Evolutionary conservation across 2,797 vertebrate species (phyloP).

Genomic region (Cryptoprocta ferox): DNA sequence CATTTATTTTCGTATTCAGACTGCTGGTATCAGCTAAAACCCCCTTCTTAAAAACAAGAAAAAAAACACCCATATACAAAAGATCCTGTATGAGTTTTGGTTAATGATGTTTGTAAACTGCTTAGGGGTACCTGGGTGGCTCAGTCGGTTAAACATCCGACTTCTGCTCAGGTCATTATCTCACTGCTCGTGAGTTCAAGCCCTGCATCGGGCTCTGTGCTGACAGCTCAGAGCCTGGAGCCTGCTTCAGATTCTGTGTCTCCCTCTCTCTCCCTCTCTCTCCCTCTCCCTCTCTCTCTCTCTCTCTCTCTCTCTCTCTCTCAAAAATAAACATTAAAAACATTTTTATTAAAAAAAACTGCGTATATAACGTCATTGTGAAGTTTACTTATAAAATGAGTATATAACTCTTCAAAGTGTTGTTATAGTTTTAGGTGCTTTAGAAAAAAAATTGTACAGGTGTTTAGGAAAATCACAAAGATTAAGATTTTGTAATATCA

Average conservation of each 20-base stretch:
- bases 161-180: too few species aligned
- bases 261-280: too few species aligned
- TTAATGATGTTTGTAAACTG: not conserved
- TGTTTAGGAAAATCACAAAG: not conserved
- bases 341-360: not conserved
- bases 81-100: not conserved
- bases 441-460: not conserved
- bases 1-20: not conserved
- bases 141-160: too few species aligned
- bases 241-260: too few species aligned
- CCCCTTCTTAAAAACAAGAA: not conserved
- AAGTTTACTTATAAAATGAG: not conserved
- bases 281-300: too few species aligned
- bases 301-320: too few species aligned
- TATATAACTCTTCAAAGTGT: not conserved
- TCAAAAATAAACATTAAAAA: too few species aligned
- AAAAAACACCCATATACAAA: not conserved
- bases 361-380: not conserved
- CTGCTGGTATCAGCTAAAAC: not conserved
- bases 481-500: not conserved
- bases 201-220: too few species aligned
- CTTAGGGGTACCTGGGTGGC: too few species aligned
- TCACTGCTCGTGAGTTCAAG: too few species aligned
- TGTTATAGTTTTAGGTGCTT: not conserved
- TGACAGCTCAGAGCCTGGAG: too few species aligned